Base-by-base conservation (phyloP, 2,113 vertebrate species). In the Bombycilla garrulus region DNA sequence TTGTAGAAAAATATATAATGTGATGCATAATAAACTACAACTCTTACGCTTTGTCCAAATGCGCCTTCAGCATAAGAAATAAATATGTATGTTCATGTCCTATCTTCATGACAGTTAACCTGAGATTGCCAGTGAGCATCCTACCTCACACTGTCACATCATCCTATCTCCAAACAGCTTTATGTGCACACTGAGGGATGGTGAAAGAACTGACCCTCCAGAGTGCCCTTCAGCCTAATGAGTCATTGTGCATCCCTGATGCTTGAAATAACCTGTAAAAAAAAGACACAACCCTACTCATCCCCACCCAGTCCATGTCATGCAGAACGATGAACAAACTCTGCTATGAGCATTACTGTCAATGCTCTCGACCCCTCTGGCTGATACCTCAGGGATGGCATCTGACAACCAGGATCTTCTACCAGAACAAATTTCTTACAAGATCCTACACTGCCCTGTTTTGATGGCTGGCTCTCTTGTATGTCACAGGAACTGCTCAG, bases 181-280 rank as follows among this genome's bases (percentile, higher is more conserved):
- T 62, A 86, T 81, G 56, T 78, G 81, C 67, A 78, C 47, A 77
- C n/a, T 86, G 79, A 88, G 79, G 91, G 38, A 92, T 83, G 90
- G 80, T 84, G 92, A 91, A 88, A 78, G 86, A 91, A 81, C 56
- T 91, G 88, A 93, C 80, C 77, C 92, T 93, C 47, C 44, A 90
- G 79, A 1, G 0, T 83, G 87, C 84, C 85, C 84, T 90, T 89
- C 66, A 80, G 87, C 73, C 89, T 89, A 89, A 82, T 29, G 70
- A 91, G 81, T 83, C 66, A 70, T 2, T 82, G 66, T 54, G 84
- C 74, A 88, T 44, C 87, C 73, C 0, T 94, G 87, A 74, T 87
- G 87, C 87, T 82, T 6, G 45, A 90, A 96, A 90, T 56, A 82
- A 80, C 53, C 58, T 65, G 65, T 10, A 73, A 91, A 35, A 85